Evolutionary conservation across 2,888 invertebrate species (phyloP).

Genomic region (Apocheima hispidaria): DNA sequence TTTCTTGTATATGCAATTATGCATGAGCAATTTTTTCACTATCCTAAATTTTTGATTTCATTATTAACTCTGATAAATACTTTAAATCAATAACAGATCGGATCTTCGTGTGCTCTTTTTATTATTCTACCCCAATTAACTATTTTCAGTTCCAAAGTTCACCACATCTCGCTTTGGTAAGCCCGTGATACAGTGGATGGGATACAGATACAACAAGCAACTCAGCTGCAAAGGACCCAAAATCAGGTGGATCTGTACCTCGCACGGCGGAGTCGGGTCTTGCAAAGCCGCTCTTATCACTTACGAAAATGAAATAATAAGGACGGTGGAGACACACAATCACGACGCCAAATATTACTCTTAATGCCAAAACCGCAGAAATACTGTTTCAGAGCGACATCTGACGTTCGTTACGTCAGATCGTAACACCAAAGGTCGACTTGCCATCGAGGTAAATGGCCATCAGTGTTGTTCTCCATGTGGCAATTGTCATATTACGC

Average conservation of each 20-base stretch:
- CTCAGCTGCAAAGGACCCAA: slow-evolving; percentile 2
- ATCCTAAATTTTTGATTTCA: too few relatives aligned
- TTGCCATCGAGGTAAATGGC: background rate
- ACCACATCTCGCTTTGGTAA: slow-evolving; percentile 46
- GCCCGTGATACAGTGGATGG: slow-evolving; percentile 48
- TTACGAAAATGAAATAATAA: slow-evolving; percentile 5
- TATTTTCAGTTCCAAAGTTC: slow-evolving; percentile 40
- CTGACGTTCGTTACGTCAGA: background rate
- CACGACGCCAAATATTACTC: slow-evolving; percentile 9
- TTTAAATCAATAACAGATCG: background rate
- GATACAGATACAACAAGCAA: slow-evolving; percentile 19
- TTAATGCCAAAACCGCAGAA: background rate
- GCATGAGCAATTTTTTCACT: too few relatives aligned
- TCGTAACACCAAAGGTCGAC: background rate
- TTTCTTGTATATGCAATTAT: too few relatives aligned
- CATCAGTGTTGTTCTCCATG: too few relatives aligned
- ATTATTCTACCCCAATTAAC: background rate
- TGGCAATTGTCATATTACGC: too few relatives aligned
- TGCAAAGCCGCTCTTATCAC: slow-evolving; percentile 30
- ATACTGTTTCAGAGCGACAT: background rate
- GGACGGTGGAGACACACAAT: slow-evolving; percentile 13
- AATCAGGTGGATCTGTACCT: slow-evolving; percentile 31
- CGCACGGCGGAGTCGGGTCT: slow-evolving; percentile 1
- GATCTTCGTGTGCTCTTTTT: background rate
- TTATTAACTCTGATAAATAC: too few relatives aligned